These are phyloP conservation scores for Glyptemys insculpta DNA, from an alignment of 2,797 vertebrate species.

Conservation along the genomic window DNA sequence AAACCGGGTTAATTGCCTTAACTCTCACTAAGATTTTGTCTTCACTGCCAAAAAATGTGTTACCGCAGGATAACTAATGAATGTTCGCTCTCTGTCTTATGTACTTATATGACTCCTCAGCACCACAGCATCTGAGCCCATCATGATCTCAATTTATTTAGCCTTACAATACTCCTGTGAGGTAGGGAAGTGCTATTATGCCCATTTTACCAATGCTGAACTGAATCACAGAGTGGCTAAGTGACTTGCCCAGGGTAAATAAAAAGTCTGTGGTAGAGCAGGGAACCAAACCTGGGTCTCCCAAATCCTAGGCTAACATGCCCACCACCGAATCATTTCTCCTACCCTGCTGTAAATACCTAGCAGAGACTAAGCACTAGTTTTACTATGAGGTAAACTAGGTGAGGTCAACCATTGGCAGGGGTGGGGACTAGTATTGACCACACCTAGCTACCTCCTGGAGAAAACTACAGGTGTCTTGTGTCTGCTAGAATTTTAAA, in stretches of 20 bases:
- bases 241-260: not conserved
- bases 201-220: not conserved
- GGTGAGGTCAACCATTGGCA: not conserved
- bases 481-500: not conserved
- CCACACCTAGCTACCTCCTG: not conserved
- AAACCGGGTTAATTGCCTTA: not conserved
- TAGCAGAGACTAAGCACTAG: too few species aligned
- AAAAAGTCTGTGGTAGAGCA: not conserved
- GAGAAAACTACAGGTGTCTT: not conserved
- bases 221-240: not conserved
- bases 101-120: not conserved
- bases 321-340: not conserved
- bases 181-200: not conserved
- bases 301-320: too few species aligned
- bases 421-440: not conserved
- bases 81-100: not conserved
- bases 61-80: not conserved
- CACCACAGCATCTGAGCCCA: too few species aligned
- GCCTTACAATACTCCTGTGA: not conserved
- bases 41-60: not conserved
- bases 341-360: not conserved
- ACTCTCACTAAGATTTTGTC: not conserved
- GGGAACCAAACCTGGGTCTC: not conserved
- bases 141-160: not conserved
- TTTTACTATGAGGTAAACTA: not conserved